Evolutionary conservation across 1,140 invertebrate genomes (phyloP).

Genomic region (Zaprionus capensis): DNA sequence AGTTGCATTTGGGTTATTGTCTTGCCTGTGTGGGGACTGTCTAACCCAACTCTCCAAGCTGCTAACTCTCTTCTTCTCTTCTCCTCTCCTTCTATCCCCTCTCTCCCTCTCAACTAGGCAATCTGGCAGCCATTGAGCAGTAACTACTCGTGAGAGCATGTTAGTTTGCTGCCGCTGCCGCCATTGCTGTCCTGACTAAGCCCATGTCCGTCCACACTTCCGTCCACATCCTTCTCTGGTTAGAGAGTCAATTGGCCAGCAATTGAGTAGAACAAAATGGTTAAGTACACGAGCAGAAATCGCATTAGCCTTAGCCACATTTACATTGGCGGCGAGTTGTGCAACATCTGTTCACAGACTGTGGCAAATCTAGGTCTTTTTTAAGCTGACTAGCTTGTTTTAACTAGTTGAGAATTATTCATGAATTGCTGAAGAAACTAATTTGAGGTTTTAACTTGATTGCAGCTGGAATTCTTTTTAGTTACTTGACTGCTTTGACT

Average conservation of each 20-base stretch:
- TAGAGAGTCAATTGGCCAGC: slow-evolving; percentile 47
- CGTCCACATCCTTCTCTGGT: slow-evolving; percentile 4
- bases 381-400: not conserved
- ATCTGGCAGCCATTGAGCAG: slow-evolving; percentile 48
- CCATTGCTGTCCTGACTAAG: not conserved
- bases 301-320: slow-evolving; percentile 51
- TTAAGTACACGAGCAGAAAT: slow-evolving; percentile 45
- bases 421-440: not conserved
- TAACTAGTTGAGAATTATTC: slow-evolving; percentile 1
- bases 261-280: slow-evolving; percentile 54
- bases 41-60: not conserved
- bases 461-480: not conserved
- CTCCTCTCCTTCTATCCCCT: not conserved
- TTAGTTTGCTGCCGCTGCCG: slow-evolving; percentile 16
- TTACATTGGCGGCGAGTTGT: slow-evolving; percentile 30
- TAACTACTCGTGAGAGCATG: slow-evolving; percentile 22
- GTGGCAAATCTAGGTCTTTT: not conserved
- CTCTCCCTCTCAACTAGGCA: slow-evolving; percentile 19
- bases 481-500: not conserved
- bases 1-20: slow-evolving; percentile 80
- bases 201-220: not conserved
- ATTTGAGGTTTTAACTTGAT: not conserved
- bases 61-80: not conserved
- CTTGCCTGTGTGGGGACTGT: slow-evolving; percentile 38
- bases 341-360: slow-evolving; percentile 23